Conservation (phyloP, 2,888 invertebrate species). For the Nomada fabriciana region DNA sequence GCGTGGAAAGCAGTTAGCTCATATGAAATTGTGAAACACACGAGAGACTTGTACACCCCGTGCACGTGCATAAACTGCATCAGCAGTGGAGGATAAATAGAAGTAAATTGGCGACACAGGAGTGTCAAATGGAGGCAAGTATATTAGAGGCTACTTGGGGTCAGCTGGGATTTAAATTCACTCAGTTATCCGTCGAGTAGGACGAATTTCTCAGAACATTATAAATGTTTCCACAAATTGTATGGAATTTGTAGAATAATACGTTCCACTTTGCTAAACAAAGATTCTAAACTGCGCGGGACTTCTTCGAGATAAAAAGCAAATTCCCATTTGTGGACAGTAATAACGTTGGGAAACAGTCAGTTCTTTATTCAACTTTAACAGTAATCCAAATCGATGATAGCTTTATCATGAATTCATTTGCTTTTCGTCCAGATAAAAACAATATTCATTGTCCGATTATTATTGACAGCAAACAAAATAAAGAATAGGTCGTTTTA, state of each 20-base stretch:
- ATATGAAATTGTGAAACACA: too few relatives aligned
- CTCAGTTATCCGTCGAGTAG: background rate
- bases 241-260: background rate
- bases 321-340: too few relatives aligned
- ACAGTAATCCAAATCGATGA: too few relatives aligned
- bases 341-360: too few relatives aligned
- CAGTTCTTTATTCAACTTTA: too few relatives aligned
- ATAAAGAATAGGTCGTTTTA: too few relatives aligned
- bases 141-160: background rate
- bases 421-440: too few relatives aligned
- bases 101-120: slow-evolving; percentile 2
- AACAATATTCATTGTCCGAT: too few relatives aligned
- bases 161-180: slow-evolving; percentile 2
- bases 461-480: too few relatives aligned
- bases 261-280: background rate
- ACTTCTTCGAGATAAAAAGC: too few relatives aligned
- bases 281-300: too few relatives aligned
- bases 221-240: background rate
- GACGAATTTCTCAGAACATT: background rate
- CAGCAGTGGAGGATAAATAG: background rate
- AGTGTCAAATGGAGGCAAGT: slow-evolving; percentile 2
- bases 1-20: background rate
- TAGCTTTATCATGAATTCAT: too few relatives aligned
- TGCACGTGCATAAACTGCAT: background rate
- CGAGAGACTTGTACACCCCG: background rate